phyloP scores from a whole-genome alignment of 1,140 invertebrate species.

The Zaprionus capensis region DNA sequence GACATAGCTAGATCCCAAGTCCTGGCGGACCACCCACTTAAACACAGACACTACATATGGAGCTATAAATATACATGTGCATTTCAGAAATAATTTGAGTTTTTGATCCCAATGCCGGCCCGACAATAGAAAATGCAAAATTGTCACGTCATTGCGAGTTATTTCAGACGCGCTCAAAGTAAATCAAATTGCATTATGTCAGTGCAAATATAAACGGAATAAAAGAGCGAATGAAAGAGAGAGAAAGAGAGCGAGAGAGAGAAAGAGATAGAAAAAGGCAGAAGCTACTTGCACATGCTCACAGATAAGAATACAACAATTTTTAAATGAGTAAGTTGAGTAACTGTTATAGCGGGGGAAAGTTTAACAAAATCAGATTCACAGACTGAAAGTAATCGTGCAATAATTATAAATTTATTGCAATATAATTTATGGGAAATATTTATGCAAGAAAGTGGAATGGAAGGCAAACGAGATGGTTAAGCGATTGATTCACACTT shows the following conservation, averaged over 20 bases:
- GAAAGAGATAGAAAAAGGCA: neutral
- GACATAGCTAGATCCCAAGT: neutral
- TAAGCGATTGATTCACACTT: neutral
- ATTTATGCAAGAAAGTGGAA: neutral
- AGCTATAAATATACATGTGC: conserved; percentile 32
- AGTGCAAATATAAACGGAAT: conserved; percentile 9
- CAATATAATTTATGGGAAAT: conserved; percentile 10
- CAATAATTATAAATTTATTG: neutral
- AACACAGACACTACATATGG: neutral
- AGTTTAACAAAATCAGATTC: conserved; percentile 3
- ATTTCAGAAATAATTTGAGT: conserved; percentile 24
- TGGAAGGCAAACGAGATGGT: neutral
- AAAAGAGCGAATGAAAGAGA: neutral
- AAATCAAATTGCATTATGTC: conserved; percentile 57
- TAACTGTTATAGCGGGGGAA: conserved; percentile 4
- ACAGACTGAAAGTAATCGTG: conserved; percentile 9
- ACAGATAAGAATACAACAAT: conserved; percentile 1
- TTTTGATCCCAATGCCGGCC: conserved; percentile 4
- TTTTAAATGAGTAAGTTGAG: conserved; percentile 24
- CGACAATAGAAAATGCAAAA: conserved; percentile 52
- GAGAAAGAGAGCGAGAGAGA: neutral
- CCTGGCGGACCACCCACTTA: neutral
- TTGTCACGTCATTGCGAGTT: conserved; percentile 65
- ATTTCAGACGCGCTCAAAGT: conserved; percentile 40
- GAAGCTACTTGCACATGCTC: neutral